phyloP scores from a whole-genome alignment of 1,140 invertebrate genomes.

The Atta colombica region DNA sequence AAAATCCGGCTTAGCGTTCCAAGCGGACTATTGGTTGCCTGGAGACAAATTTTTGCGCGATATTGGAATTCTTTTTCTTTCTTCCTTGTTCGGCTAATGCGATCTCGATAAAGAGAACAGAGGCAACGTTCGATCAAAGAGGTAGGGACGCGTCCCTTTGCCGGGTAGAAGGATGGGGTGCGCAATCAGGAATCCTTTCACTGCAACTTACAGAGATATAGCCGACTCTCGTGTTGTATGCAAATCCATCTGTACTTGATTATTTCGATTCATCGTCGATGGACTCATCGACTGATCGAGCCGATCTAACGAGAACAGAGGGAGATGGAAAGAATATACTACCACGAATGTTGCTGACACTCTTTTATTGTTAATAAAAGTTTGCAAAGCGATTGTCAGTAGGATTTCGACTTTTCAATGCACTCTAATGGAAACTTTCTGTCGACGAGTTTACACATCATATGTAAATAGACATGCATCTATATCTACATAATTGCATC shows the following conservation, averaged over 20 bases:
- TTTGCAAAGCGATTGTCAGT: slow-evolving; percentile 15
- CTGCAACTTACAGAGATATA: slow-evolving; percentile 71
- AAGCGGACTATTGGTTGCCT: slow-evolving; percentile 42
- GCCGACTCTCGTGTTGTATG: slow-evolving; percentile 75
- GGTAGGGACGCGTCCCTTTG: slow-evolving; percentile 58
- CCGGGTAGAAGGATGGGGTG: slow-evolving; percentile 55
- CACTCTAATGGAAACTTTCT: background rate
- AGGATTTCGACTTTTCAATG: background rate
- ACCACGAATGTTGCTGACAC: background rate
- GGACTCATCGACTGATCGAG: slow-evolving; percentile 54
- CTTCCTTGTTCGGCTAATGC: slow-evolving; percentile 51
- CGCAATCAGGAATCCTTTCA: slow-evolving; percentile 81
- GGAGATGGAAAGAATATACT: background rate
- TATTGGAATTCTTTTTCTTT: slow-evolving; percentile 62
- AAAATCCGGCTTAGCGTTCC: slow-evolving; percentile 57
- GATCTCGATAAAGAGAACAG: slow-evolving; percentile 60
- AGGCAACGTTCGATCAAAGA: slow-evolving; percentile 62
- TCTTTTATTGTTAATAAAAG: slow-evolving; percentile 40
- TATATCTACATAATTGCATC: background rate
- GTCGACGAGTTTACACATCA: background rate
- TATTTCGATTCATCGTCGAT: slow-evolving; percentile 73
- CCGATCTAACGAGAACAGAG: slow-evolving; percentile 27
- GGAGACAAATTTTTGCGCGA: slow-evolving; percentile 63
- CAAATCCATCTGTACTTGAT: slow-evolving; percentile 77
- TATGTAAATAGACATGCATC: background rate